Percentiles rank a stretch among this genome's conserved stretches.
phyloP scores from a whole-genome alignment of 2,888 invertebrate species.

The Amiota mariae region DNA sequence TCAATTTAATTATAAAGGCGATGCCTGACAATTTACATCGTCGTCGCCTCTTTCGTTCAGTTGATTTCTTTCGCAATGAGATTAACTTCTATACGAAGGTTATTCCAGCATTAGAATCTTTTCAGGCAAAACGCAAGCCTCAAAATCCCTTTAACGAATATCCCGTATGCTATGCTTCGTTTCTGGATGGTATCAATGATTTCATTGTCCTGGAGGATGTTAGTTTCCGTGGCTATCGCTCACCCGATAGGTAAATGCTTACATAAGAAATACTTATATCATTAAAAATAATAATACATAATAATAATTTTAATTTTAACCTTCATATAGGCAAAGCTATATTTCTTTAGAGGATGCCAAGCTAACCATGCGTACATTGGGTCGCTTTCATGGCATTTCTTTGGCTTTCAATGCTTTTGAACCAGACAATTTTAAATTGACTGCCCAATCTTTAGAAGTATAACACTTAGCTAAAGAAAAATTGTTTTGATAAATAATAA shows the following conservation, averaged over 20 bases:
- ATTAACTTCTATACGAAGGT: conserved; percentile 78
- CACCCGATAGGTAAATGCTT: conserved; percentile 70
- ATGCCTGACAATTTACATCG: conserved; percentile 79
- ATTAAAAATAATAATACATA: neutral
- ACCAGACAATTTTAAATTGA: conserved; percentile 74
- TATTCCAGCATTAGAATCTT: conserved; percentile 67
- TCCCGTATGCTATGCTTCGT: conserved; percentile 74
- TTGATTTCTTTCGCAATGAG: conserved; percentile 82
- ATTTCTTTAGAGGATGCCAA: conserved; percentile 74
- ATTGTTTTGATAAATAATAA: neutral
- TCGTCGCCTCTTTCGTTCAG: conserved; percentile 78
- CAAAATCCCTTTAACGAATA: conserved; percentile 76
- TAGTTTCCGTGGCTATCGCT: conserved; percentile 73
- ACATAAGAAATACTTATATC: neutral
- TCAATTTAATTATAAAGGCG: conserved; percentile 79
- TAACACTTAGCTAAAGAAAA: neutral
- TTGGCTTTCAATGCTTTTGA: conserved; percentile 77
- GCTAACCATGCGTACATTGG: conserved; percentile 75
- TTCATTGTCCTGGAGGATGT: conserved; percentile 77
- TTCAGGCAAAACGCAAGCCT: conserved; percentile 60
- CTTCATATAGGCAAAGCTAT: conserved; percentile 47
- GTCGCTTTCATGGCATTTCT: conserved; percentile 78
- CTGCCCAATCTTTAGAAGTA: conserved; percentile 70
- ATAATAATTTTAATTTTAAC: neutral
- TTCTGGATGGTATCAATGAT: conserved; percentile 76